Base-by-base conservation (phyloP, 2,888 invertebrate genomes). In the Dascillus cervinus region DNA sequence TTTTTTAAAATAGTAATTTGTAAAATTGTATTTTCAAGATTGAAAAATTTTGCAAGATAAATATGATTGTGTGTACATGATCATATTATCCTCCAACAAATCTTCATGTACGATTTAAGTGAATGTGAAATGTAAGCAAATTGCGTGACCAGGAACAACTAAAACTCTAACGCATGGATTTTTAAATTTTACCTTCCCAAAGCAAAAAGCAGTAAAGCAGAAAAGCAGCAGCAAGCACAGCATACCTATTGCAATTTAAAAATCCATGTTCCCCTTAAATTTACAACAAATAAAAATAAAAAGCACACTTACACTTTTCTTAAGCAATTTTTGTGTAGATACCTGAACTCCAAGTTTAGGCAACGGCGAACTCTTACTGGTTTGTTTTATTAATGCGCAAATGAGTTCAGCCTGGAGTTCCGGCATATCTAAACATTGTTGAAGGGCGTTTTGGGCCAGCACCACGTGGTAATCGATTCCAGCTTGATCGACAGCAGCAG, bases 381-480 rank as follows among this genome's bases (percentile, higher is more conserved):
- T 94, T 73, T 96, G 94, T 57, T 89, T 86, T 47, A 91, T 83
- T 49, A 97, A 72, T 47, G 85, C 87, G 53, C 91, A 87, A 55
- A 87, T 83, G 58, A 97, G 77, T 72, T 97, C 96, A 57, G 91
- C 85, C 63, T 91, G 92, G 46, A 97, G 74, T 68, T 92, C 91
- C 23, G 80, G 75, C 62, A 83, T 82, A 52, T 89, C 88, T 39
- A 96, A 72, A 62, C 94, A 94, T 62, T 89, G 88, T 58, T 89
- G 87, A 34, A 97, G 73, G 15, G 95, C 90, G 65, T 94, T 94
- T 75, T 96, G 96, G 9, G 95, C 95, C 39, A 97, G 72, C 37
- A 90, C 90, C 55, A 97, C 94, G 68, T 97, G 96, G 69, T 95
- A 94, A 70, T 97, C 96, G 52, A 96, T 88, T 57, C 92, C 90